A percentile compares a stretch with the other conserved stretches of the same genome.
Conservation (phyloP, 2,797 vertebrate species). For the Lerista edwardsae region DNA sequence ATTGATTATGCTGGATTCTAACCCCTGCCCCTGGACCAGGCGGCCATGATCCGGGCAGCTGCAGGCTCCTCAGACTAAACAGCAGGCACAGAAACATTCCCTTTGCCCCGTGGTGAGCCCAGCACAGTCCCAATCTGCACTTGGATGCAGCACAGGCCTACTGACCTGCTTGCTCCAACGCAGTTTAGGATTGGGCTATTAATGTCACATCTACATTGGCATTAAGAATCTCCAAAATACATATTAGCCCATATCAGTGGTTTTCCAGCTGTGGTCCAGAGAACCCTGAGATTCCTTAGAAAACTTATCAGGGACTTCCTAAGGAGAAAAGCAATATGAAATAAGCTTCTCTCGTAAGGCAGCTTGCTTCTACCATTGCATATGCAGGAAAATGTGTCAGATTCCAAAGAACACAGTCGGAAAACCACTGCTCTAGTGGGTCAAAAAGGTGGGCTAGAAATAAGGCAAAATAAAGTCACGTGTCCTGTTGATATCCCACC, state of each 20-base stretch:
- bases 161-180: too few species aligned
- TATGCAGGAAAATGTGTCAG: neutral
- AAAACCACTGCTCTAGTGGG: neutral
- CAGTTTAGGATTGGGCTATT: too few species aligned
- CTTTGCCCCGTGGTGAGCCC: too few species aligned
- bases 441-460: neutral
- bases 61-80: too few species aligned
- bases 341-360: neutral
- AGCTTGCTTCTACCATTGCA: neutral
- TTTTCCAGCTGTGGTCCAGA: neutral
- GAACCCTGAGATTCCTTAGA: neutral
- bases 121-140: too few species aligned
- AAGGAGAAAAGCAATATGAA: neutral
- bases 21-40: too few species aligned
- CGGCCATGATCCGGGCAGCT: too few species aligned
- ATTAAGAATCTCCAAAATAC: too few species aligned
- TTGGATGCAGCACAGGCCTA: too few species aligned
- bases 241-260: neutral
- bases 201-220: too few species aligned
- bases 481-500: neutral
- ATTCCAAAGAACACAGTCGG: neutral
- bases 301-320: neutral
- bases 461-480: neutral
- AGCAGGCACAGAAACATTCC: too few species aligned
- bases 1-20: too few species aligned